Evolutionary conservation across 2,797 vertebrate genomes (phyloP), one percentile per base, ranked within the genome.

Genomic region (Phataginus tricuspis): DNA sequence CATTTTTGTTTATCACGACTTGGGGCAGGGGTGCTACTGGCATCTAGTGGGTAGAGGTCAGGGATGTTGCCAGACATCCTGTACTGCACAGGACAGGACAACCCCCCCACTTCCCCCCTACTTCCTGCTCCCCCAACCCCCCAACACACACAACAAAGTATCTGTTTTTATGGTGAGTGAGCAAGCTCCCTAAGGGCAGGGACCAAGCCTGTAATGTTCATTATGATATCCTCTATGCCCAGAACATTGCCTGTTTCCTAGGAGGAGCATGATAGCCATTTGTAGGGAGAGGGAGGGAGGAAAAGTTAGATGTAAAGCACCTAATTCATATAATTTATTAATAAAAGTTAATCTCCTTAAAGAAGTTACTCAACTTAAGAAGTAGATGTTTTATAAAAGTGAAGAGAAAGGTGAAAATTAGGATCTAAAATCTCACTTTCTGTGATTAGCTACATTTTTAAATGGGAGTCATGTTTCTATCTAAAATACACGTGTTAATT

Each of bases 41-140:
- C 2, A 74, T 53, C 13, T 63, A 71, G 21, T 53, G 3, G 1
- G 0, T 27, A 21, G 13, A 39, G 7, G 2, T 12, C 31, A 93
- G 0, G 51, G 4, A 72, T n/a, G 7, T 8, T 27, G 1, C 3
- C 37, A 29, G 72, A 31, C 2, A 34, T 29, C 18, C 51, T 89
- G 11, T 4, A 86, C 72, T 68, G 23, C 10, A 19, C 1, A 21
- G 18, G 25, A 31, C 1, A 31, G 27, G 5, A 37, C n/a, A 63
- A 72, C 15, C 7, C 3, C 5, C 11, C 45, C 1, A 11, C 4
- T 0, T 10, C 5, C 12, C 5, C 3, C 7, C 2, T 4, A 7
- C 10, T 45, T 45, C 45, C 45, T 45, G 45, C 45, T 11, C 45
- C 45, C 10, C 45, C 11, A 10, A 45, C 45, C 11, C 45, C 45